Percentiles rank a stretch among this genome's conserved stretches.
Evolutionary conservation across 2,888 invertebrate species (phyloP).

Genomic region (Mechanitis mazaeus): DNA sequence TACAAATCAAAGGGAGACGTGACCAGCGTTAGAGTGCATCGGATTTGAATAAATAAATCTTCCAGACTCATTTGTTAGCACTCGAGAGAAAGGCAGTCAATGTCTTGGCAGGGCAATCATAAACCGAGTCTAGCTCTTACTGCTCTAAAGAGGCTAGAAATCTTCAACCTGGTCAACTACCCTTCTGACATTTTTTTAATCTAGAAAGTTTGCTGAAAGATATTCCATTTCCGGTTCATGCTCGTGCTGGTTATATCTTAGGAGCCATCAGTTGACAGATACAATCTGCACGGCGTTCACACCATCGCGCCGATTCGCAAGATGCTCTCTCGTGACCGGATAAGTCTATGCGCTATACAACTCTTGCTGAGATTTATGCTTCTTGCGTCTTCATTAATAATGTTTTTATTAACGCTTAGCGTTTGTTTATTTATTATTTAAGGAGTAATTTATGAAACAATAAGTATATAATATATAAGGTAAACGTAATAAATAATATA

Average conservation of each 20-base stretch:
- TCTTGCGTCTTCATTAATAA: conserved; percentile 35
- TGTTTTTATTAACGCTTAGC: conserved; percentile 24
- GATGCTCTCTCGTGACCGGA: conserved; percentile 29
- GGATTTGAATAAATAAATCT: conserved; percentile 71
- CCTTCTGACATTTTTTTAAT: conserved; percentile 39
- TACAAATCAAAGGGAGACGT: conserved; percentile 52
- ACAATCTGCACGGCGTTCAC: conserved; percentile 42
- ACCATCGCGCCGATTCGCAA: conserved; percentile 34
- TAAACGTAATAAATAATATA: no score
- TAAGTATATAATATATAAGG: no score
- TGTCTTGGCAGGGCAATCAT: conserved; percentile 58
- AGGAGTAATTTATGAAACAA: conserved; percentile 8
- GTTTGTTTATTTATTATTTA: conserved; percentile 19
- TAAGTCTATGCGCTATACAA: conserved; percentile 29
- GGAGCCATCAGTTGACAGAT: conserved; percentile 39
- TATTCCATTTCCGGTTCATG: conserved; percentile 37
- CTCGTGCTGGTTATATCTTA: conserved; percentile 33
- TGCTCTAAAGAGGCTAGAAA: conserved; percentile 36
- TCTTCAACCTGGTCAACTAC: conserved; percentile 34
- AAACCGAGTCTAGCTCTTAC: conserved; percentile 57
- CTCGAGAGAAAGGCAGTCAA: conserved; percentile 66
- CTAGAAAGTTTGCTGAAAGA: conserved; percentile 48
- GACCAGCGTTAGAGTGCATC: conserved; percentile 52
- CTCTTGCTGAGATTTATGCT: conserved; percentile 25
- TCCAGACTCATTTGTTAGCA: conserved; percentile 64